phyloP scores from a whole-genome alignment of 2,797 vertebrate genomes.

The Toxotes lorentzi region DNA sequence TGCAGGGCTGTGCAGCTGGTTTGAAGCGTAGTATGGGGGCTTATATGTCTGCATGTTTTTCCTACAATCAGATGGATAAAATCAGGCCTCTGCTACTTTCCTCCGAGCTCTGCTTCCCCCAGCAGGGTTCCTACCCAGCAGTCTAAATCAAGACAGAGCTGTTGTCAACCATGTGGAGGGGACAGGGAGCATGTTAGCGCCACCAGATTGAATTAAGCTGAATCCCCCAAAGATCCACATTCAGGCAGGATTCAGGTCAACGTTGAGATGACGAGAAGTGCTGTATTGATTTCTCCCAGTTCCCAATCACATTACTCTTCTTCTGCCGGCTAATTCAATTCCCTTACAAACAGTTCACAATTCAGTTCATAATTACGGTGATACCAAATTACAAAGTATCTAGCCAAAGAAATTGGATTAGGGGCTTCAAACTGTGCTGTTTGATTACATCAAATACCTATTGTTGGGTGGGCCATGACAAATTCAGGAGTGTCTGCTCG shows the following conservation, averaged over 20 bases:
- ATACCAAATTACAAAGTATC: constrained; percentile 82
- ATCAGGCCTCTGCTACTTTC: constrained; percentile 59
- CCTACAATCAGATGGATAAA: constrained; percentile 48
- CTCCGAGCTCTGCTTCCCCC: constrained; percentile 42
- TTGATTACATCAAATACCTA: constrained; percentile 81
- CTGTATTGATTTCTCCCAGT: constrained; percentile 82
- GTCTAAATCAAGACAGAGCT: constrained; percentile 82
- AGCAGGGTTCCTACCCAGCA: constrained; percentile 62
- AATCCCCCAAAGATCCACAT: constrained; percentile 81
- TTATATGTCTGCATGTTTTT: constrained; percentile 32
- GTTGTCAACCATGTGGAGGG: constrained; percentile 77
- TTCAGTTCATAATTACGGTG: constrained; percentile 81
- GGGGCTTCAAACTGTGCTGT: constrained; percentile 75
- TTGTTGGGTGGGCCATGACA: constrained; percentile 73
- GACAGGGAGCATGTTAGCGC: constrained; percentile 77
- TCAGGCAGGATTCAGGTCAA: constrained; percentile 81
- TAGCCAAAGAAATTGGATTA: constrained; percentile 80
- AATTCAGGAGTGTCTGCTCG: constrained; percentile 66
- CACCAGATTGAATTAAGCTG: constrained; percentile 79
- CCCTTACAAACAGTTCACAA: constrained; percentile 79
- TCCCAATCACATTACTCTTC: constrained; percentile 83
- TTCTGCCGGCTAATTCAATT: constrained; percentile 81
- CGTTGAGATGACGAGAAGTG: constrained; percentile 73
- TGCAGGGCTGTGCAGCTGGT: constrained; percentile 16
- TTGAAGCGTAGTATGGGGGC: background rate